Percentiles rank a stretch among this genome's conserved stretches.
These are phyloP conservation scores for Fukomys damarensis DNA, from an alignment of 2,113 vertebrate genomes.

Conservation along the genomic window DNA sequence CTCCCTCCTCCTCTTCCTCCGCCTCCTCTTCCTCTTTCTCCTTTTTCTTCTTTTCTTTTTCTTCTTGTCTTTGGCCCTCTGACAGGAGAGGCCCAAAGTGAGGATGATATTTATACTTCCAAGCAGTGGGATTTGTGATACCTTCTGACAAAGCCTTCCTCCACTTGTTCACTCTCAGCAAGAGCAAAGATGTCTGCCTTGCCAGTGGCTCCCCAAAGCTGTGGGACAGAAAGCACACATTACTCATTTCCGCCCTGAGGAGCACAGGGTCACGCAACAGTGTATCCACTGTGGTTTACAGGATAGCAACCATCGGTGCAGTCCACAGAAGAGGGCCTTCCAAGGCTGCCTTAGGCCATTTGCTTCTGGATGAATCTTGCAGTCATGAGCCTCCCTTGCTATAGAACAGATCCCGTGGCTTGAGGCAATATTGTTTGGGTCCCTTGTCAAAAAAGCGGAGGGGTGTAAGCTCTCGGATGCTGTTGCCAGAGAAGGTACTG, in stretches of 20 bases:
- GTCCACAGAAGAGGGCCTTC: neutral
- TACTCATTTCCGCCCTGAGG: neutral
- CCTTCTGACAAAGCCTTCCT: neutral
- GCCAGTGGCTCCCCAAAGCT: neutral
- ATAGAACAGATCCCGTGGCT: neutral
- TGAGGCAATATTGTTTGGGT: neutral
- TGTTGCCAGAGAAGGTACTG: too few relatives aligned
- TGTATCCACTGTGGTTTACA: neutral
- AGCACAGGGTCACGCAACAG: rapidly evolving
- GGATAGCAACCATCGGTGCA: too few relatives aligned
- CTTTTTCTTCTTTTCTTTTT: neutral
- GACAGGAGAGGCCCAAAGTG: neutral
- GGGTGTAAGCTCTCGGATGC: neutral
- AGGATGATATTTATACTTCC: neutral
- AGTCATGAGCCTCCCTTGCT: neutral
- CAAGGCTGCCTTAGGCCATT: neutral
- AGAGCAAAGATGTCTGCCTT: neutral
- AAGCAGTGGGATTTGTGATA: neutral
- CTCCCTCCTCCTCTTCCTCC: too few relatives aligned
- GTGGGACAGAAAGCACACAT: neutral
- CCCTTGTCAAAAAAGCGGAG: neutral
- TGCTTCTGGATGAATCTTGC: neutral
- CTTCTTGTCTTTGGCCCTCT: neutral
- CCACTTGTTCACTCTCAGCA: neutral
- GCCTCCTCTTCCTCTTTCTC: neutral